phyloP scores from a whole-genome alignment of 2,888 invertebrate species.

The Pemphredon lugubris region DNA sequence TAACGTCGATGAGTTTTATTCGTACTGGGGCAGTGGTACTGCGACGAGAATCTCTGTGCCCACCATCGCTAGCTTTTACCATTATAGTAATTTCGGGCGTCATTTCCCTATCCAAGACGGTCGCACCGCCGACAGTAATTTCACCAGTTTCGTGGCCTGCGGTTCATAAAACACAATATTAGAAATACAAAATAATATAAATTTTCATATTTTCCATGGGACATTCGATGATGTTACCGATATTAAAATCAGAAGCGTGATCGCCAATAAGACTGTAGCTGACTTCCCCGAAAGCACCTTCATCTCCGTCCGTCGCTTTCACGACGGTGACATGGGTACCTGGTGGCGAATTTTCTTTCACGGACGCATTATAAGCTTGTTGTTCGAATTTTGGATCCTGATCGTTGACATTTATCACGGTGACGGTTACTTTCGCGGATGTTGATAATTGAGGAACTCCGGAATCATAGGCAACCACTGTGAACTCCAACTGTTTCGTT shows the following conservation, averaged over 20 bases:
- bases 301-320: slow-evolving; percentile 89
- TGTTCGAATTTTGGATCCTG: slow-evolving; percentile 90
- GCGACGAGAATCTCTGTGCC: slow-evolving; percentile 86
- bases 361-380: slow-evolving; percentile 86
- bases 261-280: slow-evolving; percentile 90
- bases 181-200: not conserved
- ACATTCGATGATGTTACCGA: slow-evolving; percentile 82
- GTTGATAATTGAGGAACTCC: slow-evolving; percentile 92
- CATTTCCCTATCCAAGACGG: slow-evolving; percentile 90
- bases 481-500: slow-evolving; percentile 89
- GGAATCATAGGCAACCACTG: slow-evolving; percentile 91
- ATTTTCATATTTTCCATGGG: no score
- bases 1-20: slow-evolving; percentile 91
- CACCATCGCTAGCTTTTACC: slow-evolving; percentile 91
- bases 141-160: slow-evolving; percentile 85
- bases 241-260: slow-evolving; percentile 87
- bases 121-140: slow-evolving; percentile 88
- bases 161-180: slow-evolving; percentile 20
- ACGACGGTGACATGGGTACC: slow-evolving; percentile 89
- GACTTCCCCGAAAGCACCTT: slow-evolving; percentile 89
- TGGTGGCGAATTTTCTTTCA: slow-evolving; percentile 89
- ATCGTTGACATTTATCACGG: slow-evolving; percentile 92
- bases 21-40: slow-evolving; percentile 90
- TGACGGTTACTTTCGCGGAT: slow-evolving; percentile 89
- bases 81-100: slow-evolving; percentile 87